Evolutionary conservation across 2,888 invertebrate species (phyloP).

Genomic region (Heteropelma amictum): DNA sequence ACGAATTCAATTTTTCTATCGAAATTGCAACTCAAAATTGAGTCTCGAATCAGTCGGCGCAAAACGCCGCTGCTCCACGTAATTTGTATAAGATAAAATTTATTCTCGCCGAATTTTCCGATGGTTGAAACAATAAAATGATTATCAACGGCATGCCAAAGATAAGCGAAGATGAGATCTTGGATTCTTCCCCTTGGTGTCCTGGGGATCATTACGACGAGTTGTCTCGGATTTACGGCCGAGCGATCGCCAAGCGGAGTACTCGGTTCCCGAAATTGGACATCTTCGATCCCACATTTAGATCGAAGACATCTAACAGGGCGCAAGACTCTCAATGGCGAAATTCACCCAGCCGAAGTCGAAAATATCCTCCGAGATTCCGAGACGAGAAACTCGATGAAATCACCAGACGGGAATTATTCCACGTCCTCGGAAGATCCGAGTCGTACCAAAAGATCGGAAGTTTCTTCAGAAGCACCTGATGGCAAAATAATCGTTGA

Average conservation of each 20-base stretch:
- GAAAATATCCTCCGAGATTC: conserved; percentile 52
- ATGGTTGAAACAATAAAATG: no score
- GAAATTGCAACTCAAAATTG: no score
- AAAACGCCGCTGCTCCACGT: no score
- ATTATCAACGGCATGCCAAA: background rate
- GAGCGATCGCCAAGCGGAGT: conserved; percentile 40
- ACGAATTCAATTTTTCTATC: no score
- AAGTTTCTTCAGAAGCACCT: background rate
- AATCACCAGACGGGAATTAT: conserved; percentile 35
- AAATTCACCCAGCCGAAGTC: conserved; percentile 42
- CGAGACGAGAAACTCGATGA: conserved; percentile 41
- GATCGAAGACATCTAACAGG: conserved; percentile 15
- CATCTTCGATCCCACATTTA: background rate
- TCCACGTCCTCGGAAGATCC: conserved; percentile 30
- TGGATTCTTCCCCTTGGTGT: conserved; percentile 46
- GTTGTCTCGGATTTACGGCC: conserved; percentile 2
- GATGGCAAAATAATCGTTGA: background rate
- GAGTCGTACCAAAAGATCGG: conserved; percentile 47
- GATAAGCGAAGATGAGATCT: conserved; percentile 31
- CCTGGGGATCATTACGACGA: conserved; percentile 37
- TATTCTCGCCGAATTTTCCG: no score
- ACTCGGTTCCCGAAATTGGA: conserved; percentile 4
- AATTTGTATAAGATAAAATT: no score
- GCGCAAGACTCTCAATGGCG: conserved; percentile 38
- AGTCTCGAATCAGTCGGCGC: no score